Conservation (phyloP, 2,797 vertebrate species). For the Macrochelys suwanniensis region DNA sequence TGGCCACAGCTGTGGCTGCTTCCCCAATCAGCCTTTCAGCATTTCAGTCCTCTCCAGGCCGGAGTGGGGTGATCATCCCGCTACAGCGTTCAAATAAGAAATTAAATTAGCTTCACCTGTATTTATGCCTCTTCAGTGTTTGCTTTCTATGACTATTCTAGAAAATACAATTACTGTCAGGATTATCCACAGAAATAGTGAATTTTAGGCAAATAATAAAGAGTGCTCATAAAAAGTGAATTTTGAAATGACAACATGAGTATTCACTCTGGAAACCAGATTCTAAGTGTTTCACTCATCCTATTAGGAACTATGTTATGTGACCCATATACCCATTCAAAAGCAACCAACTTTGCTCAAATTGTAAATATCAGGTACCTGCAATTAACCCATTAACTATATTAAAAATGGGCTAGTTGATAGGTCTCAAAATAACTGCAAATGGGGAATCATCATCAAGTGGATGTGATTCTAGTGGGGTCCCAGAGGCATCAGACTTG, state of each 20-base stretch:
- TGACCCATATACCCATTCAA: background rate
- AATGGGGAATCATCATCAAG: background rate
- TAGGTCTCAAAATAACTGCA: background rate
- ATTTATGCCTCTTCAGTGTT: background rate
- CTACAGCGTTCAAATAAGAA: background rate
- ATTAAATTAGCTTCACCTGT: background rate
- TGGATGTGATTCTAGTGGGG: background rate
- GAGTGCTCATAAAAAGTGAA: background rate
- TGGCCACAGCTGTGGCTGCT: too few relatives aligned
- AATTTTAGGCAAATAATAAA: background rate
- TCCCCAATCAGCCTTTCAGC: too few relatives aligned
- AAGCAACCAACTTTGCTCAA: background rate
- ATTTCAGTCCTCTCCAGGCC: too few relatives aligned
- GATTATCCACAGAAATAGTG: background rate
- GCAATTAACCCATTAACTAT: too few relatives aligned
- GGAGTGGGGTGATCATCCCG: too few relatives aligned
- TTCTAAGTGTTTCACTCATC: background rate
- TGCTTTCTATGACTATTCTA: background rate
- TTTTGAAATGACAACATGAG: background rate
- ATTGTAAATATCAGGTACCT: background rate
- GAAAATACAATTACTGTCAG: background rate
- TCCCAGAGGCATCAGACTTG: background rate
- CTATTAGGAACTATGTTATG: background rate
- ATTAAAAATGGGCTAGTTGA: background rate
- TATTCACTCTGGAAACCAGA: background rate